Conservation (phyloP, 2,797 vertebrate species). For the Sebastes melanostomus region DNA sequence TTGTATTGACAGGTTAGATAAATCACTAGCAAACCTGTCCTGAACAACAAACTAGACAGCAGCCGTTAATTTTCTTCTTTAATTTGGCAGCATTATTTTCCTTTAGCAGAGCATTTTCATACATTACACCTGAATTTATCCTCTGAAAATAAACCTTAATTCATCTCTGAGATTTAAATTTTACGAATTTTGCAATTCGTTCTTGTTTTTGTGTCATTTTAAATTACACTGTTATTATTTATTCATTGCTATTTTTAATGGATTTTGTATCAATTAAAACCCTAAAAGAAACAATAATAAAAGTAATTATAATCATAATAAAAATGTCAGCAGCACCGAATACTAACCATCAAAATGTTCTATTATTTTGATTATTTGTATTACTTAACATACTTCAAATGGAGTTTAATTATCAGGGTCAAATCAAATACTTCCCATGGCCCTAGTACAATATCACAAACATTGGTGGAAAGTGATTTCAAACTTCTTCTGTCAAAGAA, state of each 20-base stretch:
- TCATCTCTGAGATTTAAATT: not conserved
- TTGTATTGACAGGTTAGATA: conserved; percentile 25
- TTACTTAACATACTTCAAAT: not conserved
- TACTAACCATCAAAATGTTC: not conserved
- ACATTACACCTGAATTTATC: not conserved
- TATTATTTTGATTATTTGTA: not conserved
- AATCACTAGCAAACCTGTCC: conserved; percentile 15
- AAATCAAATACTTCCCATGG: not conserved
- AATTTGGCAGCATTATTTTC: not conserved
- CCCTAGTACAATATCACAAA: not conserved
- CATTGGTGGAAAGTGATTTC: not conserved
- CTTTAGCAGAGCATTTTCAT: not conserved
- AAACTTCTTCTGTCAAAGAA: no score
- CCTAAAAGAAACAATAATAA: no score
- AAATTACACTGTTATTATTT: not conserved
- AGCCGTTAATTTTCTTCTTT: not conserved
- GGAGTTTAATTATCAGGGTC: not conserved
- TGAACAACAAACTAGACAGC: not conserved
- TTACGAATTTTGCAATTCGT: not conserved
- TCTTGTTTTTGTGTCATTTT: no score
- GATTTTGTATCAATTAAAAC: not conserved
- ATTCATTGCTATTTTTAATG: not conserved
- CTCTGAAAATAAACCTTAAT: not conserved
- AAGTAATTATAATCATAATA: no score
- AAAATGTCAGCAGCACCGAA: no score